phyloP scores from a whole-genome alignment of 2,888 invertebrate species.

The Trilocha varians region DNA sequence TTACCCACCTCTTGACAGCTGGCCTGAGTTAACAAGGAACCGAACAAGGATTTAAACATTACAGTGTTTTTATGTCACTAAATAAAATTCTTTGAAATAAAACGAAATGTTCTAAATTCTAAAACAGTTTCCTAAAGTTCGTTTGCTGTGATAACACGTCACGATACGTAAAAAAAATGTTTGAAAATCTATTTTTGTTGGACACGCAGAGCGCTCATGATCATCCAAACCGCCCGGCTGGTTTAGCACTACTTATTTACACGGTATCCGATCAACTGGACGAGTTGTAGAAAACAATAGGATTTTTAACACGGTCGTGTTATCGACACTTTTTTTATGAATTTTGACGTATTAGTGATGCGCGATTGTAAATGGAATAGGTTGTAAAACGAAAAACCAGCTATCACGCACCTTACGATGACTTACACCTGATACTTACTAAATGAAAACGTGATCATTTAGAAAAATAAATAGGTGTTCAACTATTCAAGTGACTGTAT shows the following conservation, averaged over 20 bases:
- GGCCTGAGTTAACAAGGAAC: constrained; percentile 76
- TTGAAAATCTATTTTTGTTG: constrained; percentile 65
- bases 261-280: constrained; percentile 17
- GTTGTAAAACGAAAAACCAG: neutral
- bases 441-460: too few relatives aligned
- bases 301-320: constrained; percentile 24
- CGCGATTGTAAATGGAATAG: neutral
- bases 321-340: constrained; percentile 17
- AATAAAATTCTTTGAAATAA: constrained; percentile 33
- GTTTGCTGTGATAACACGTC: constrained; percentile 58
- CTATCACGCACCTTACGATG: too few relatives aligned
- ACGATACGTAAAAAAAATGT: constrained; percentile 62
- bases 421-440: too few relatives aligned
- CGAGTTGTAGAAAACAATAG: constrained; percentile 7
- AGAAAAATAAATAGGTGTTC: too few relatives aligned
- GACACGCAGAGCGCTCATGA: constrained; percentile 60
- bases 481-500: too few relatives aligned
- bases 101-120: constrained; percentile 36
- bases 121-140: constrained; percentile 39
- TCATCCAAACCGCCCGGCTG: constrained; percentile 45
- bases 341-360: constrained; percentile 36
- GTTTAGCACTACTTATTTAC: constrained; percentile 22
- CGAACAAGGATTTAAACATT: constrained; percentile 77
- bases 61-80: constrained; percentile 61
- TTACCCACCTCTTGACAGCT: constrained; percentile 86